A percentile compares a stretch with the other conserved stretches of the same genome.
These are phyloP conservation scores for Gymnocypris eckloni DNA, from an alignment of 2,797 vertebrate genomes.

Conservation along the genomic window DNA sequence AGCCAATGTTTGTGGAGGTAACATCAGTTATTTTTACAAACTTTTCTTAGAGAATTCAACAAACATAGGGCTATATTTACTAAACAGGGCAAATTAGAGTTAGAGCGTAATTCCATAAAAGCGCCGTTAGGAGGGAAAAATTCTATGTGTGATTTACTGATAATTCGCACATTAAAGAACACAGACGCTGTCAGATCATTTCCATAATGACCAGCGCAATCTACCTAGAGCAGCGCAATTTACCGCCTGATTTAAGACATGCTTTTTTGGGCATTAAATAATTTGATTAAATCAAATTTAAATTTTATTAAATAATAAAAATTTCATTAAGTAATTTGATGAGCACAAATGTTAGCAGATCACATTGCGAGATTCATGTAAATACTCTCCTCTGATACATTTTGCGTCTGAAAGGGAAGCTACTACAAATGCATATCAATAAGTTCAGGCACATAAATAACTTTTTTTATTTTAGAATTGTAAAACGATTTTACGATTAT, in stretches of 20 bases:
- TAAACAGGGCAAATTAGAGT: not conserved
- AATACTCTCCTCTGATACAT: not conserved
- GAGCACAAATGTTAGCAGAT: not conserved
- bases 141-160: not conserved
- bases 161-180: not conserved
- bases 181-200: not conserved
- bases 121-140: not conserved
- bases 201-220: not conserved
- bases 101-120: not conserved
- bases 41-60: not conserved
- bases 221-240: not conserved
- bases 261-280: no score
- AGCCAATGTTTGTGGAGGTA: not conserved
- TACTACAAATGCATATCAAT: not conserved
- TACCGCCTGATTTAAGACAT: not conserved
- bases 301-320: no score
- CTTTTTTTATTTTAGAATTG: no score
- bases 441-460: not conserved
- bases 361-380: not conserved
- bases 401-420: not conserved
- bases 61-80: not conserved
- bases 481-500: no score
- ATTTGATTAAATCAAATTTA: no score
- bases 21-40: not conserved
- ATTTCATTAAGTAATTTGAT: no score